Conservation (phyloP, 2,797 vertebrate species). For the Malurus splendens region DNA sequence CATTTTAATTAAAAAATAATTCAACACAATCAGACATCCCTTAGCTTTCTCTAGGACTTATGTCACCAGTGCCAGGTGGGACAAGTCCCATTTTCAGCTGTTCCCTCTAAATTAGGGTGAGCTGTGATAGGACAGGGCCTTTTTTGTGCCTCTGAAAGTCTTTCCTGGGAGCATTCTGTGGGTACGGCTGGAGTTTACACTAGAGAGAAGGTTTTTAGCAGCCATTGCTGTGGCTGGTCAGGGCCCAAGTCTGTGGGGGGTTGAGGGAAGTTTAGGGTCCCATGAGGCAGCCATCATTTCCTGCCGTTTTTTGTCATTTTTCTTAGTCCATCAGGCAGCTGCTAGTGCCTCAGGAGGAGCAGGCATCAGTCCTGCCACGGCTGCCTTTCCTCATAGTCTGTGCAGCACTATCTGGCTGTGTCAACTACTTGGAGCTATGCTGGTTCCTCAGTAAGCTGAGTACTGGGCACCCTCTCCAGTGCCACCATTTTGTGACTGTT, state of each 20-base stretch:
- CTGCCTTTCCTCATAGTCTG: fast-evolving
- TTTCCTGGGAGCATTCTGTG: fast-evolving
- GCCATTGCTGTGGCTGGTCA: fast-evolving
- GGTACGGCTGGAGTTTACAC: fast-evolving
- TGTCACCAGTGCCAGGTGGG: no score
- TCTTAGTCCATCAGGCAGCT: background rate
- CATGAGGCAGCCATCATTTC: fast-evolving
- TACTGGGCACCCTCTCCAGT: fast-evolving
- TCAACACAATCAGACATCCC: background rate
- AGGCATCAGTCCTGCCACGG: fast-evolving
- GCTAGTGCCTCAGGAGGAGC: background rate
- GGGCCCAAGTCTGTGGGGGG: no score
- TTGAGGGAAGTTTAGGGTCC: no score
- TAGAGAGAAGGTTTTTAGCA: fast-evolving
- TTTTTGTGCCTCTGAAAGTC: background rate
- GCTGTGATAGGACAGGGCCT: background rate
- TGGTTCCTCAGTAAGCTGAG: fast-evolving
- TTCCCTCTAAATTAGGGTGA: background rate
- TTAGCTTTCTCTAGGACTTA: background rate
- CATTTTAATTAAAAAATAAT: background rate
- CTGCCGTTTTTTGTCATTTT: background rate
- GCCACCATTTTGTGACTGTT: background rate
- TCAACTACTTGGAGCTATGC: fast-evolving
- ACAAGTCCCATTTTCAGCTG: background rate
- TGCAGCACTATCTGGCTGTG: fast-evolving